Evolutionary conservation across 1,140 invertebrate genomes (phyloP).

Genomic region (Drosophila carrolli): DNA sequence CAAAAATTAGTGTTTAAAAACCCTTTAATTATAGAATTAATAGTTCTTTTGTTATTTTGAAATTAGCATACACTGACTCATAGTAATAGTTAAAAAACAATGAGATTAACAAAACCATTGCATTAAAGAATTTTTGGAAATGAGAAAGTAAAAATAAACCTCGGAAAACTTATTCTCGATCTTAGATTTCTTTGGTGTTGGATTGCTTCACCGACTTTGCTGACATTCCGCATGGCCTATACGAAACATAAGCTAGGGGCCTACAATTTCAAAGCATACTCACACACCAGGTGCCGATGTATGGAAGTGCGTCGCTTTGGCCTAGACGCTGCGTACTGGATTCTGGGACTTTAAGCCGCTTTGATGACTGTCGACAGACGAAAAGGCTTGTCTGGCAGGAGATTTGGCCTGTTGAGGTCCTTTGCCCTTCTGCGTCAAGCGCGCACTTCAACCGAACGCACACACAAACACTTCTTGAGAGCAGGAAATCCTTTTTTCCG

Average conservation of each 20-base stretch:
- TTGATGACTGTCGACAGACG: conserved; percentile 44
- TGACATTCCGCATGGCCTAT: conserved; percentile 26
- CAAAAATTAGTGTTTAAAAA: too few species aligned
- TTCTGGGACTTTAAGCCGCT: conserved; percentile 43
- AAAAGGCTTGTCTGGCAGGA: conserved; percentile 40
- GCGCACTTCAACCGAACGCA: conserved; percentile 17
- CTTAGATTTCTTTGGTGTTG: not conserved
- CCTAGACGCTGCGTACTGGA: conserved; percentile 19
- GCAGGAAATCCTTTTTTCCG: conserved; percentile 60
- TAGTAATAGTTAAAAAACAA: too few species aligned
- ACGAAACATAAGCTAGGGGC: conserved; percentile 15
- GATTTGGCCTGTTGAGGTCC: conserved; percentile 37
- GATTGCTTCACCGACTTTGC: conserved; percentile 7
- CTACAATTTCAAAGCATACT: conserved; percentile 31
- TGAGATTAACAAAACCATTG: too few species aligned
- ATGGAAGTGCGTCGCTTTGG: conserved; percentile 7
- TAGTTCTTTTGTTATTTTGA: too few species aligned
- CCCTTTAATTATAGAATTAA: too few species aligned
- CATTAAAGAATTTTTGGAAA: too few species aligned
- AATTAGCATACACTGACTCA: too few species aligned
- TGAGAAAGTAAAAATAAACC: not conserved
- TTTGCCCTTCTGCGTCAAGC: conserved; percentile 23
- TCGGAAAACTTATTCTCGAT: not conserved
- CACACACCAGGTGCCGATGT: conserved; percentile 10
- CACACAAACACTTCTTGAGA: conserved; percentile 24